These are phyloP conservation scores for Drosophila varians DNA, from an alignment of 1,140 invertebrate species.

Conservation along the genomic window DNA sequence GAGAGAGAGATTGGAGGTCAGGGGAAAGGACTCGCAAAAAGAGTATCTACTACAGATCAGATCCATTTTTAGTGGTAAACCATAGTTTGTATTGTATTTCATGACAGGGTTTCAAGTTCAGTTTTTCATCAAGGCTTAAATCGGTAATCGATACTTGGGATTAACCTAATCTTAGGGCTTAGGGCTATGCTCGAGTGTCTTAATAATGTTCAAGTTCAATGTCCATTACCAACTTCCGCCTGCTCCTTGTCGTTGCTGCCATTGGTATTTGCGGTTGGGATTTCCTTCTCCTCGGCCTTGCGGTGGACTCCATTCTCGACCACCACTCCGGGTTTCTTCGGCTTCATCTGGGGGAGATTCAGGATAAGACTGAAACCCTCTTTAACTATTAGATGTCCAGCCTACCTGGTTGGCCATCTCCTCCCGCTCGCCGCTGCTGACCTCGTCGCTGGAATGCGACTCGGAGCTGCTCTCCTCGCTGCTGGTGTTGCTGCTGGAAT, in stretches of 20 bases:
- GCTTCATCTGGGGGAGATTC: conserved; percentile 1
- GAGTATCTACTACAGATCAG: background rate
- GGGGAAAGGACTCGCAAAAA: conserved; percentile 18
- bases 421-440: conserved; percentile 36
- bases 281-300: conserved; percentile 18
- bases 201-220: conserved; percentile 67
- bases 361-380: too few relatives aligned
- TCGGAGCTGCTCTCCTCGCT: conserved; percentile 26
- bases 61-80: conserved; percentile 5
- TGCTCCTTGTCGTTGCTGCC: conserved; percentile 32
- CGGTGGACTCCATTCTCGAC: conserved; percentile 43
- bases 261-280: conserved; percentile 15
- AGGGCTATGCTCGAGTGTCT: conserved; percentile 54
- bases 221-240: conserved; percentile 81
- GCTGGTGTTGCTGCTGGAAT: conserved; percentile 22
- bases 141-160: conserved; percentile 72
- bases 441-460: conserved; percentile 37
- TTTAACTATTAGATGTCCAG: too few relatives aligned
- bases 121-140: conserved; percentile 66
- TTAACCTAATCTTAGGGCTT: conserved; percentile 75
- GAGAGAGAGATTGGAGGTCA: conserved; percentile 55
- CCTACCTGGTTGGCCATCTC: conserved; percentile 27
- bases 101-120: conserved; percentile 56
- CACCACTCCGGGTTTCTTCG: conserved; percentile 1
- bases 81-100: conserved; percentile 51